phyloP scores from a whole-genome alignment of 2,888 invertebrate genomes.

The Apodemia mormo region DNA sequence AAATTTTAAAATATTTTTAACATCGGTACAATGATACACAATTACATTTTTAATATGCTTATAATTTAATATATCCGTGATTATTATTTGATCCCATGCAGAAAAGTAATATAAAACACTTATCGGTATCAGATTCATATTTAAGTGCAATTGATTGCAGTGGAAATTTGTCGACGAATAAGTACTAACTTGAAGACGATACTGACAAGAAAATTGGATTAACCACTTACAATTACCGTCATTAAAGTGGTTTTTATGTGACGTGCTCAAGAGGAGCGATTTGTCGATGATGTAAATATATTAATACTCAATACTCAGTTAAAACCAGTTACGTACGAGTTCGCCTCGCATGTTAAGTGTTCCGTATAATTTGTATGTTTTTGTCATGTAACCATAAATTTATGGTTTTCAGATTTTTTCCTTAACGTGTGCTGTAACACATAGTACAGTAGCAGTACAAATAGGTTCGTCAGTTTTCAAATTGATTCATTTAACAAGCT shows the following conservation, averaged over 20 bases:
- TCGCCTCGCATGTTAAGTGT: no score
- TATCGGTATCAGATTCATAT: slow-evolving; percentile 24
- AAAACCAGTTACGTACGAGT: no score
- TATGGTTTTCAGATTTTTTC: no score
- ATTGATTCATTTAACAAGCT: no score
- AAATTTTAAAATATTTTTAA: slow-evolving; percentile 37
- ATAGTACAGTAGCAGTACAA: no score
- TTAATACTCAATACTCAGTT: no score
- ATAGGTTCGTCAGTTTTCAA: no score
- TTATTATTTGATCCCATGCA: slow-evolving; percentile 39
- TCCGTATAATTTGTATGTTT: no score
- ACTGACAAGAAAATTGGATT: slow-evolving; percentile 52
- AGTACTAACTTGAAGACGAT: not conserved
- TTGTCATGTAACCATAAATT: no score
- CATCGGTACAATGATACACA: slow-evolving; percentile 50
- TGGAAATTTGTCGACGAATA: not conserved
- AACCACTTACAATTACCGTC: slow-evolving; percentile 47
- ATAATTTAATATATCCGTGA: slow-evolving; percentile 54
- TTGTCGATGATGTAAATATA: no score
- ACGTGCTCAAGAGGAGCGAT: not conserved
- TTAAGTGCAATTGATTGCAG: not conserved
- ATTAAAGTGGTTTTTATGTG: slow-evolving; percentile 34
- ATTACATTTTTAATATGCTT: slow-evolving; percentile 55
- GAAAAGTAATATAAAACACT: slow-evolving; percentile 37
- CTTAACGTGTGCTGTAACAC: no score